Base-by-base conservation (phyloP, 2,888 invertebrate genomes). In the Petrolisthes cinctipes region DNA sequence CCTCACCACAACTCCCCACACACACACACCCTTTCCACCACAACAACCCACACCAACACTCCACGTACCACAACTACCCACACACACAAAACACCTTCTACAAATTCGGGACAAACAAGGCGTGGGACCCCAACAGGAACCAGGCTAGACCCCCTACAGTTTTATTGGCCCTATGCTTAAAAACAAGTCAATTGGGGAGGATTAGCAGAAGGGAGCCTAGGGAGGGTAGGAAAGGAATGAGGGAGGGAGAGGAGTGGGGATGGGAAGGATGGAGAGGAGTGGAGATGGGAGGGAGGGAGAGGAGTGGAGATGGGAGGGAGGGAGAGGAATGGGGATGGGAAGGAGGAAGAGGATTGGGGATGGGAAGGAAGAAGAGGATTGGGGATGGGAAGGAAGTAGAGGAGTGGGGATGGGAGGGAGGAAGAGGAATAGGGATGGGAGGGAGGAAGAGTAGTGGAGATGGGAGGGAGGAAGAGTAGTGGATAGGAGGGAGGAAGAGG, bases 91-190 rank as follows among this genome's bases (percentile, higher is more conserved):
- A 83, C 57, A 56, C 37, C 54, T 37, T 2, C 37, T 57, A 75
- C 83, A 73, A 75, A 81, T 82, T 86, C 53, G 53, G 57, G 82
- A 82, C 86, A 86, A 86, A 86, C 81, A 82, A n/a, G 82, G 57
- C 71, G 57, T 17, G 71, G 23, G 20, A 37, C 57, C 80, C 23
- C 37, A 37, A 37, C 54, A 51, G 81, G 57, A 57, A 56, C n/a
- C 11, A 73, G 56, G 57, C 17, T 23, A 14, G 78, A 20, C 37
- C 79, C 86, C 86, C 86, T 54, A 57, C 51, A 11, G 86, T 68
- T 86, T 86, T 86, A 86, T 86, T 86, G 86, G 79, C 86, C 75
- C 82, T 57, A 79, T 83, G 83, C 86, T 86, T 86, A 86, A 86
- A 86, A 86, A 86, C 86, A 86, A 86, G 86, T 86, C 86, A 86